phyloP scores from a whole-genome alignment of 64 coral and sea anemone species.

The Pachyseris speciosa region DNA sequence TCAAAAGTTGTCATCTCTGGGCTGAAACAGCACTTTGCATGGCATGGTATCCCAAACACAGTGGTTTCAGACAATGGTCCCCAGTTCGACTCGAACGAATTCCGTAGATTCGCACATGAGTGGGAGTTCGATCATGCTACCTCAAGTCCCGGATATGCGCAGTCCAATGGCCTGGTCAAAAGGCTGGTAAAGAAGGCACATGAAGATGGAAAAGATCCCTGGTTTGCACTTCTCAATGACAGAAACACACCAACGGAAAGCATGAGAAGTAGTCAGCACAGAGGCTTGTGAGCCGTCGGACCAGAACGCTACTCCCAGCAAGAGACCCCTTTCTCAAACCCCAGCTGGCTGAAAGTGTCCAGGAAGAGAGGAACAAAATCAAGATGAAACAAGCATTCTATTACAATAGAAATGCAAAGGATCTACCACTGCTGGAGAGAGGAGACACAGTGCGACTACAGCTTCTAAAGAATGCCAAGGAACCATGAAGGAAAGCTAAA shows the following conservation, averaged over 20 bases:
- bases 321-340: slow-evolving; percentile 51
- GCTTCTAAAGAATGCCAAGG: background rate
- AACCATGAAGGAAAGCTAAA: slow-evolving; percentile 26
- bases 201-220: background rate
- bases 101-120: background rate
- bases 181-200: slow-evolving; percentile 46
- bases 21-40: slow-evolving; percentile 18
- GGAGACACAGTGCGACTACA: slow-evolving; percentile 50
- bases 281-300: slow-evolving; percentile 44
- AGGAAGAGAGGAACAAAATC: slow-evolving; percentile 14
- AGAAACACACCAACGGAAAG: slow-evolving; percentile 49
- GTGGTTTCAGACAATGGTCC: slow-evolving; percentile 30
- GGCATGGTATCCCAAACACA: slow-evolving; percentile 25
- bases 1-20: background rate
- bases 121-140: slow-evolving; percentile 19
- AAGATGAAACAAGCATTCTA: slow-evolving; percentile 49
- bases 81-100: slow-evolving; percentile 16
- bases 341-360: background rate
- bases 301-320: slow-evolving; percentile 61
- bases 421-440: slow-evolving; percentile 3
- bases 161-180: slow-evolving; percentile 28
- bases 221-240: slow-evolving; percentile 29
- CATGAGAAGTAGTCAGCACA: slow-evolving; percentile 48
- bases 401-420: slow-evolving; percentile 54
- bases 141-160: slow-evolving; percentile 10